Evolutionary conservation across 2,113 vertebrate genomes (phyloP).

Genomic region (Psammodynastes pulverulentus): DNA sequence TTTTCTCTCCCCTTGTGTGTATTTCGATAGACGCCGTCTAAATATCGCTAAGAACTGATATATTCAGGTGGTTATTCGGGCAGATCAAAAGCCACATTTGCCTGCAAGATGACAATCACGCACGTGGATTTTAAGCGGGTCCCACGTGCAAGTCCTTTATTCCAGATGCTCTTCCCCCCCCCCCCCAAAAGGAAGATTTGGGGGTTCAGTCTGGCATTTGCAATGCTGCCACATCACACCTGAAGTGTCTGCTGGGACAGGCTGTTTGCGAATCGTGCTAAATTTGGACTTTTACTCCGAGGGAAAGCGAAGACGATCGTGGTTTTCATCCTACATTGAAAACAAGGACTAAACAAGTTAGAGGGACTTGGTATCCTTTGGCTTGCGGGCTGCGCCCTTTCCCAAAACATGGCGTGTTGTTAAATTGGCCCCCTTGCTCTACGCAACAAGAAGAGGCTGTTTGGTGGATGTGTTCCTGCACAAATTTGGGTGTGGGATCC

Average conservation of each 20-base stretch:
- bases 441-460: not conserved
- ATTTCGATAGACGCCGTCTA: not conserved
- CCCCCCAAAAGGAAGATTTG: not conserved
- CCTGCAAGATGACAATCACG: not conserved
- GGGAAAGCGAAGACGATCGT: fast-evolving
- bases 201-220: not conserved
- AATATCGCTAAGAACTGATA: no score
- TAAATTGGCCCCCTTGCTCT: not conserved
- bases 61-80: not conserved
- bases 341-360: not conserved
- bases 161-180: not conserved
- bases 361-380: not conserved
- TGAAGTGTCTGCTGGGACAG: not conserved
- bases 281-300: not conserved
- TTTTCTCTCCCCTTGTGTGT: not conserved
- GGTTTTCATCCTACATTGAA: not conserved
- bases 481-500: not conserved
- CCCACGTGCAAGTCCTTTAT: not conserved
- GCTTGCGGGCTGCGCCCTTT: not conserved
- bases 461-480: not conserved
- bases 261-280: not conserved
- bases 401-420: no score
- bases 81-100: not conserved
- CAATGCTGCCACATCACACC: not conserved
- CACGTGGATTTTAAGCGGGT: not conserved